A percentile compares a stretch with the other conserved stretches of the same genome.
Conservation (phyloP, 2,113 vertebrate species). For the Zosterops japonicus region DNA sequence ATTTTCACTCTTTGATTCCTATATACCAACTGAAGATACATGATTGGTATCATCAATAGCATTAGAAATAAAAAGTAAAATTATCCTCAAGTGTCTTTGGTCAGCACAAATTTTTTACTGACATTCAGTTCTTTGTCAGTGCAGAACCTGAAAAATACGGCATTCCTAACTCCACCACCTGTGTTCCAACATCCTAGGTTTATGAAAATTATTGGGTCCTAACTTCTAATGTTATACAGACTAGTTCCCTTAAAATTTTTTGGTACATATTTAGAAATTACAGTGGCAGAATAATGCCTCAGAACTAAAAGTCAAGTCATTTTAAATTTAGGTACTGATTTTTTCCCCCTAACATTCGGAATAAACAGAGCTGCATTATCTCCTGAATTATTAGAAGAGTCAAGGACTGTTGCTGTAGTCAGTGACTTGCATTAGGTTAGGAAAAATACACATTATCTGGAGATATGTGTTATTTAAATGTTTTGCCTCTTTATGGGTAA, state of each 20-base stretch:
- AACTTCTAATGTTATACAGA: not conserved
- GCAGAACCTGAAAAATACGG: not conserved
- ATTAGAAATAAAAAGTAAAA: not conserved
- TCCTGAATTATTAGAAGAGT: not conserved
- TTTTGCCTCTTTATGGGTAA: not conserved
- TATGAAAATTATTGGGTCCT: not conserved
- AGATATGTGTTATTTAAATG: not conserved
- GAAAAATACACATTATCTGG: not conserved
- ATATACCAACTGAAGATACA: not conserved
- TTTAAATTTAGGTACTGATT: not conserved
- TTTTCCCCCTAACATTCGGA: not conserved
- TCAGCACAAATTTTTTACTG: not conserved
- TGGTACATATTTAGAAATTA: not conserved
- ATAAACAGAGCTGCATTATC: not conserved
- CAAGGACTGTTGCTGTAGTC: not conserved
- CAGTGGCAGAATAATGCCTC: not conserved
- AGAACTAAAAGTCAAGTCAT: not conserved
- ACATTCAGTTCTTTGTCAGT: not conserved
- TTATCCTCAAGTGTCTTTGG: not conserved
- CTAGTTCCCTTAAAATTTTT: not conserved
- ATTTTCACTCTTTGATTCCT: not conserved
- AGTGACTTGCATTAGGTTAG: not conserved
- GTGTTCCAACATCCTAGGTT: not conserved
- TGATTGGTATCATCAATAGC: not conserved
- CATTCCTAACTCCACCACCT: not conserved